Conservation (phyloP, 2,888 invertebrate species). For the Neria commutata region DNA sequence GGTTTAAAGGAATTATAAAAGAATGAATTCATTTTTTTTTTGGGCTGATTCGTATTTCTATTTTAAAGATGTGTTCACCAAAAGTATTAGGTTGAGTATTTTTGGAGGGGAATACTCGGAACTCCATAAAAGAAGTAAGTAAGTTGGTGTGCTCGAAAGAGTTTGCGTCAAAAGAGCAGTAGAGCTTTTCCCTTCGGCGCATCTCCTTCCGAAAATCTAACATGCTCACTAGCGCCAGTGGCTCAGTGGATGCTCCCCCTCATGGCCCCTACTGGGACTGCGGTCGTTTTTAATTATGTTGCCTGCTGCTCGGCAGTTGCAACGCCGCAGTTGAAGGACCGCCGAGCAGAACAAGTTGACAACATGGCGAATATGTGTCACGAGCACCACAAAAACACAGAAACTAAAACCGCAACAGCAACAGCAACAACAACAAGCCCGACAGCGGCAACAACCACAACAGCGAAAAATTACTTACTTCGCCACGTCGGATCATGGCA, state of each 20-base stretch:
- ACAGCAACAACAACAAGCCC: background rate
- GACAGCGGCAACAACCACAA: conserved; percentile 24
- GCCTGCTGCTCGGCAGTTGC: conserved; percentile 13
- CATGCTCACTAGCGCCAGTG: too few relatives aligned
- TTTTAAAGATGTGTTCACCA: too few relatives aligned
- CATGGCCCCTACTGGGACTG: too few relatives aligned
- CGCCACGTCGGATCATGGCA: conserved; percentile 55
- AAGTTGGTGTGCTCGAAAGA: background rate
- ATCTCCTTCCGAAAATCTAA: background rate
- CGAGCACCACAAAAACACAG: conserved; percentile 2
- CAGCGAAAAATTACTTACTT: conserved; percentile 55
- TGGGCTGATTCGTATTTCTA: too few relatives aligned
- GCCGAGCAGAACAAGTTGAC: conserved; percentile 29
- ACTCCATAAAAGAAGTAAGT: too few relatives aligned
- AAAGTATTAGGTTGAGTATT: too few relatives aligned
- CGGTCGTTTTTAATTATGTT: background rate
- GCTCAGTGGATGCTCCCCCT: too few relatives aligned
- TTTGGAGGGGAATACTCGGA: too few relatives aligned
- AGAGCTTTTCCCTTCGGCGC: background rate
- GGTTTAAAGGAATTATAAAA: too few relatives aligned
- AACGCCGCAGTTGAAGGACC: conserved; percentile 1
- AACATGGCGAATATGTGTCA: conserved; percentile 39
- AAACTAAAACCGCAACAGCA: too few relatives aligned
- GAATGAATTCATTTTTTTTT: too few relatives aligned
- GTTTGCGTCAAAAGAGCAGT: background rate